These are phyloP conservation scores for Leucopsar rothschildi DNA, from an alignment of 2,113 vertebrate species.

Conservation along the genomic window DNA sequence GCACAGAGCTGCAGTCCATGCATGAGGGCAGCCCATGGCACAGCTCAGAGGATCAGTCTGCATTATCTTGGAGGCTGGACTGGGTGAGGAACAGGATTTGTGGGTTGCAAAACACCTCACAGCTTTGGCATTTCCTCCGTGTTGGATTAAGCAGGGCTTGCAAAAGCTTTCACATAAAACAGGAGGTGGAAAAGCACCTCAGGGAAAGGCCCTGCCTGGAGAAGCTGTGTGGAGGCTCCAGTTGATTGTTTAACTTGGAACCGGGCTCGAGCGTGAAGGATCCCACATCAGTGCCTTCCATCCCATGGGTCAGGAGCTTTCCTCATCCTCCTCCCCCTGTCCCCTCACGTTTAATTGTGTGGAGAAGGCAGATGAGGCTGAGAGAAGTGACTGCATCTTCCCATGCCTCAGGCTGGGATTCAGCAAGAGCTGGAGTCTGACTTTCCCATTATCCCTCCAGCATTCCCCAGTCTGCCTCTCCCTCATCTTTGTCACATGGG, in stretches of 20 bases:
- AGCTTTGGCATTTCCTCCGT: background rate
- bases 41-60: background rate
- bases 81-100: background rate
- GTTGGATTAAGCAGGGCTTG: background rate
- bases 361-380: background rate
- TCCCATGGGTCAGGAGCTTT: background rate
- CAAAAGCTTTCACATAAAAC: background rate
- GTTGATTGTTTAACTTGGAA: background rate
- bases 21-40: background rate
- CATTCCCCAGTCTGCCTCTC: background rate
- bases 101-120: background rate
- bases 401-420: background rate
- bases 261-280: background rate
- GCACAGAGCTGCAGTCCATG: background rate
- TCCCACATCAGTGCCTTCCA: background rate
- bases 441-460: background rate
- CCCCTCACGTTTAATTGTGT: rapidly evolving
- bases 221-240: background rate
- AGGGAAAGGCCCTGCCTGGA: background rate
- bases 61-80: no score
- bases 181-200: background rate
- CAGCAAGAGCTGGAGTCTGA: background rate
- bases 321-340: background rate
- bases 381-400: background rate
- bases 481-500: background rate